Conservation (phyloP, 2,888 invertebrate species). For the Tetranychus truncatus region DNA sequence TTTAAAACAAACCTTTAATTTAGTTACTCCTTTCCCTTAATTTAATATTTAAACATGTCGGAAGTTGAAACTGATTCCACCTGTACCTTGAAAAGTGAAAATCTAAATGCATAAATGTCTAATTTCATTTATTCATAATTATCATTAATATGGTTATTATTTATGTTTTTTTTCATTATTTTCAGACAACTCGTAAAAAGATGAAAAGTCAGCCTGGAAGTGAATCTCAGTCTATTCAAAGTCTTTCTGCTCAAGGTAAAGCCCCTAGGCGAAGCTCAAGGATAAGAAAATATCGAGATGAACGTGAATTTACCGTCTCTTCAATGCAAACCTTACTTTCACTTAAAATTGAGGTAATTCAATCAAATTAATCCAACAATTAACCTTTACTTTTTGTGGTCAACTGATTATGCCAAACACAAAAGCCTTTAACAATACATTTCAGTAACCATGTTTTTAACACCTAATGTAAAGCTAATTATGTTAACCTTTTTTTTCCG, state of each 20-base stretch:
- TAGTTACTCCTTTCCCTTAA: too few species aligned
- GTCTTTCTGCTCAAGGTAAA: neutral
- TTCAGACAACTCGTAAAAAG: neutral
- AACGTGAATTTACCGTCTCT: constrained; percentile 34
- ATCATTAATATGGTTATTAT: neutral
- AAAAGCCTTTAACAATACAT: too few species aligned
- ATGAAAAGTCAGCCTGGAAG: neutral
- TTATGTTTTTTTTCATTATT: neutral
- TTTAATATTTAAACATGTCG: too few species aligned
- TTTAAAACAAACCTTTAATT: too few species aligned
- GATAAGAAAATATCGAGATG: constrained; percentile 34
- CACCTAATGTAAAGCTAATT: too few species aligned
- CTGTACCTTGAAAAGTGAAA: too few species aligned
- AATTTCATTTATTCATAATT: neutral
- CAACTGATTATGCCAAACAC: too few species aligned
- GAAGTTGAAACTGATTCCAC: too few species aligned
- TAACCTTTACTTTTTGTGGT: neutral
- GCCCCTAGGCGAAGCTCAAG: constrained; percentile 32
- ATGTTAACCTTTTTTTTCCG: too few species aligned
- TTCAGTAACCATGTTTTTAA: too few species aligned
- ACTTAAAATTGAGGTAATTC: constrained; percentile 35
- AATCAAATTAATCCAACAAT: neutral
- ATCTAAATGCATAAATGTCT: neutral
- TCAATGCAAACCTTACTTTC: constrained; percentile 34
- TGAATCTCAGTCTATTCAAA: neutral